Percentiles rank a stretch among this genome's conserved stretches.
Evolutionary conservation across 2,888 invertebrate species (phyloP).

Genomic region (Drosophila subsilvestris): DNA sequence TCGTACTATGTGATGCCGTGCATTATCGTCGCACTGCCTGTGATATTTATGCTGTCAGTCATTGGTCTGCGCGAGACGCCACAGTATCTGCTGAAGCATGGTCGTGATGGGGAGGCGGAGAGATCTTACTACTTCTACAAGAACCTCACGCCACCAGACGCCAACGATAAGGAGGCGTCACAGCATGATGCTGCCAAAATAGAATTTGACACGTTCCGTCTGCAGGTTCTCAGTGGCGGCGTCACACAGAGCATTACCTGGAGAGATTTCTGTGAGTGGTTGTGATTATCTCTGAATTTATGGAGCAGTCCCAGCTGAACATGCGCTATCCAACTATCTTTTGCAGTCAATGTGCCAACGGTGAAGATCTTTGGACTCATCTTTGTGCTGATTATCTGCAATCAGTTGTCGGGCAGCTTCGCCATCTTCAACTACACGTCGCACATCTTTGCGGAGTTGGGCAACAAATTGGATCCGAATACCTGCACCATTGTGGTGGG

Average conservation of each 20-base stretch:
- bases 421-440: conserved; percentile 79
- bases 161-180: conserved; percentile 44
- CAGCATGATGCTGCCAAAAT: conserved; percentile 48
- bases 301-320: not conserved
- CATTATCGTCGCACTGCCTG: conserved; percentile 64
- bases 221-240: conserved; percentile 58
- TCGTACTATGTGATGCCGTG: conserved; percentile 73
- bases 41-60: conserved; percentile 66
- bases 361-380: conserved; percentile 67
- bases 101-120: conserved; percentile 66
- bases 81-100: conserved; percentile 66
- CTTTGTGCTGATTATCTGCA: conserved; percentile 64
- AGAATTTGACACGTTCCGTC: conserved; percentile 66
- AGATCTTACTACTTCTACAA: conserved; percentile 76
- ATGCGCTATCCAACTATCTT: not conserved
- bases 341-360: conserved; percentile 64
- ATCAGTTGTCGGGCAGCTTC: conserved; percentile 75
- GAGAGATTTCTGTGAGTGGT: conserved; percentile 76
- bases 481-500: conserved; percentile 77
- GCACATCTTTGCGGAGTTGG: conserved; percentile 70
- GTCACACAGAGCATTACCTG: conserved; percentile 47
- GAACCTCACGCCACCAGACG: conserved; percentile 49
- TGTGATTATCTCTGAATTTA: not conserved
- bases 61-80: conserved; percentile 76
- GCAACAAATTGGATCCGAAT: conserved; percentile 69